These are phyloP conservation scores for Streptopelia turtur DNA, from an alignment of 2,797 vertebrate genomes.

Conservation along the genomic window DNA sequence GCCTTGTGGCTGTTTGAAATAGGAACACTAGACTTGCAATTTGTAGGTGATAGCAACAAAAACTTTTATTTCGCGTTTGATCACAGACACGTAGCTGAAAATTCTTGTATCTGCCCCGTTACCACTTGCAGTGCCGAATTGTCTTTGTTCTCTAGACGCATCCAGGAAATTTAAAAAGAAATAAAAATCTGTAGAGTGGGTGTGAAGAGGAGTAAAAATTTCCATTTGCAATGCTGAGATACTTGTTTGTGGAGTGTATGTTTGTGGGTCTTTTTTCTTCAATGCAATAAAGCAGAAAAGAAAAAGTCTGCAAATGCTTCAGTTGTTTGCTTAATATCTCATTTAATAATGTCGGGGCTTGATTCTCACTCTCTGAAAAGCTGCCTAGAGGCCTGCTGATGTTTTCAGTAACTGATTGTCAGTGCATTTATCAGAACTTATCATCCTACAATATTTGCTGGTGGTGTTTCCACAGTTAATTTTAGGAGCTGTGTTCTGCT, in stretches of 20 bases:
- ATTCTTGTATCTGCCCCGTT: background rate
- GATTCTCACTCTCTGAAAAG: background rate
- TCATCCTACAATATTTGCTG: fast-evolving
- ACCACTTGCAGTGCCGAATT: background rate
- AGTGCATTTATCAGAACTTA: background rate
- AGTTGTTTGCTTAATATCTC: background rate
- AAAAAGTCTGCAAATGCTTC: background rate
- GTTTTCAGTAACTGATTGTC: background rate
- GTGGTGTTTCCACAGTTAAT: background rate
- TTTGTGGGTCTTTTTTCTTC: background rate
- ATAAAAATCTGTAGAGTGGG: background rate
- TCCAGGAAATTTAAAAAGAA: background rate
- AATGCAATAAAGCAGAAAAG: background rate
- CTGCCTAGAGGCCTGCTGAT: background rate
- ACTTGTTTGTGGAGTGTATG: background rate
- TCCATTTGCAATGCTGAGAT: background rate
- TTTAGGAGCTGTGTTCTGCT: background rate
- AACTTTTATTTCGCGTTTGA: background rate
- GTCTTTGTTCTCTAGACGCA: background rate
- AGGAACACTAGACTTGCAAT: background rate
- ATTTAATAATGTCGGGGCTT: background rate
- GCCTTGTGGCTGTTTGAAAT: background rate
- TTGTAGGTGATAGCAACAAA: background rate
- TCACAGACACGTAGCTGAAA: background rate
- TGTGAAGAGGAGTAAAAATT: background rate